These are phyloP conservation scores for Thunnus thynnus DNA, from an alignment of 2,113 vertebrate genomes.

Conservation along the genomic window DNA sequence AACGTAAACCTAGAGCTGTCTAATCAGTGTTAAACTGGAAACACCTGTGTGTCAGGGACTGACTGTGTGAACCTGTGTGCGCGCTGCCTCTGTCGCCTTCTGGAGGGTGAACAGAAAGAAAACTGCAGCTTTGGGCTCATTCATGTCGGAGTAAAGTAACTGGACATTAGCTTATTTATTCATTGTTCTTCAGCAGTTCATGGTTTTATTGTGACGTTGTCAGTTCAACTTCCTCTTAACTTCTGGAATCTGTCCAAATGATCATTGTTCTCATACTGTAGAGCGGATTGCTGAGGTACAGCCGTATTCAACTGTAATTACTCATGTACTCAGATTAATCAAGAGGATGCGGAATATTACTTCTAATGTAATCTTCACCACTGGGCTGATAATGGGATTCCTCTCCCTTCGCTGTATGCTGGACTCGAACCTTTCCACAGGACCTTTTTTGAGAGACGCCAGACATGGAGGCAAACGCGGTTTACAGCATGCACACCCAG, in stretches of 20 bases:
- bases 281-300: no score
- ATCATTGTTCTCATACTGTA: no score
- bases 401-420: slow-evolving; percentile 9
- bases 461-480: no score
- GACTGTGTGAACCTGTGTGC: no score
- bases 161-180: no score
- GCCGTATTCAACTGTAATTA: neutral
- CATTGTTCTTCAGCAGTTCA: no score
- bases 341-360: neutral
- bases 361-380: slow-evolving; percentile 16
- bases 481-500: neutral
- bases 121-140: no score
- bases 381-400: slow-evolving; percentile 59
- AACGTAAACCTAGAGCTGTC: no score
- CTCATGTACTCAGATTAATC: neutral
- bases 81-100: neutral
- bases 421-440: neutral
- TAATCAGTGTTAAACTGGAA: no score
- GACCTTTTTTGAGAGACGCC: rapidly evolving
- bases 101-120: no score
- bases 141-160: no score
- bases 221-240: neutral
- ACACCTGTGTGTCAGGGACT: neutral
- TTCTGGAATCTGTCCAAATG: neutral
- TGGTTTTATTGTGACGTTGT: neutral